Percentiles rank a stretch among this genome's conserved stretches.
Conservation (phyloP, 2,113 vertebrate genomes). For the Numenius arquata region DNA sequence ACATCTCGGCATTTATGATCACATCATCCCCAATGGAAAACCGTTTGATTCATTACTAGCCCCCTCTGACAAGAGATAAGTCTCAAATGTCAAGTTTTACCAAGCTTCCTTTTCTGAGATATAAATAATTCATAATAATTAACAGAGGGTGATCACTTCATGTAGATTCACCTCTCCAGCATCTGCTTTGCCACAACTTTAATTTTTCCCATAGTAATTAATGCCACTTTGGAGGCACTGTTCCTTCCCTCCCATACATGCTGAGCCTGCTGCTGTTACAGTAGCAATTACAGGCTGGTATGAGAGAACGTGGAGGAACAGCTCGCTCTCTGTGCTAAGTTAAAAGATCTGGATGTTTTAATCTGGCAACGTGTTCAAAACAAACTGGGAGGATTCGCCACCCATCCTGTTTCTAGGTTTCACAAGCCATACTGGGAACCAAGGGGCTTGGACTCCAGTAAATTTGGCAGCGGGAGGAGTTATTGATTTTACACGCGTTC, state of each 20-base stretch:
- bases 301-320: background rate
- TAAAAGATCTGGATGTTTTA: background rate
- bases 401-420: background rate
- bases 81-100: background rate
- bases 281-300: background rate
- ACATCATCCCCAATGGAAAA: background rate
- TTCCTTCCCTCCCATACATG: background rate
- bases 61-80: background rate
- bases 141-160: background rate
- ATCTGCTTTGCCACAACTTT: slow-evolving; percentile 6
- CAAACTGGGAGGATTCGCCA: background rate
- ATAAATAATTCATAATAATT: background rate
- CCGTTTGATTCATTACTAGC: background rate
- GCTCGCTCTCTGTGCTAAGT: background rate
- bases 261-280: background rate
- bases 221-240: background rate
- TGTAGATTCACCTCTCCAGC: background rate
- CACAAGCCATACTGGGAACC: background rate
- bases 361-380: background rate
- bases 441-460: background rate
- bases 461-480: background rate
- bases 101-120: background rate
- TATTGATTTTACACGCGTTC: background rate
- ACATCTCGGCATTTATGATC: background rate
- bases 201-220: background rate